Conservation (phyloP, 1,140 invertebrate genomes). For the Spodoptera litura region DNA sequence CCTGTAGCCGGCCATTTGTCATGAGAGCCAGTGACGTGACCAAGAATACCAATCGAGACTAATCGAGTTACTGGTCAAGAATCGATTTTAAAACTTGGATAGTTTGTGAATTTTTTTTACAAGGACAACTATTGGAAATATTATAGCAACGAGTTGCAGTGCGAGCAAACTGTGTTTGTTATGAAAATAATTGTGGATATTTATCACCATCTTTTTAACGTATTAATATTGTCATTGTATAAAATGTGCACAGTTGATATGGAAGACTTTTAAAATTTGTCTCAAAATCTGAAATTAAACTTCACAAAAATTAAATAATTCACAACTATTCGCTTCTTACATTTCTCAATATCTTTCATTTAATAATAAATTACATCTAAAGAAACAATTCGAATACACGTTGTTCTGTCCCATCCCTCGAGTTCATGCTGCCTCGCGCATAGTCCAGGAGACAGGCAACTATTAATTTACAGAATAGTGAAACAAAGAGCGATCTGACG, state of each 20-base stretch:
- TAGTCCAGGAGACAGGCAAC: constrained; percentile 49
- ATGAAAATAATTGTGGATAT: not conserved
- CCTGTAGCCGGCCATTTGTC: constrained; percentile 77
- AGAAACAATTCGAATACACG: constrained; percentile 19
- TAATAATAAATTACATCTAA: too few relatives aligned
- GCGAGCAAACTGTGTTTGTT: too few relatives aligned
- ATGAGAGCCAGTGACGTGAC: constrained; percentile 53
- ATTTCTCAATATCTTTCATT: not conserved
- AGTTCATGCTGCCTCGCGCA: constrained; percentile 33
- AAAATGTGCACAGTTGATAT: too few relatives aligned
- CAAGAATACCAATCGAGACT: not conserved
- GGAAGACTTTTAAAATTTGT: too few relatives aligned
- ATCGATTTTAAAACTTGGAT: not conserved
- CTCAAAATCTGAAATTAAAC: too few relatives aligned
- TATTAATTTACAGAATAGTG: constrained; percentile 45
- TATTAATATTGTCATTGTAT: too few relatives aligned
- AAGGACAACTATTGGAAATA: too few relatives aligned
- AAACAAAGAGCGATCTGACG: constrained; percentile 39
- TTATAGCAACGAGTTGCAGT: too few relatives aligned
- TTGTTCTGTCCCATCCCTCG: constrained; percentile 14
- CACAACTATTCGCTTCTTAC: too few relatives aligned
- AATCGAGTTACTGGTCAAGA: not conserved
- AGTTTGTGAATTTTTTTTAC: not conserved
- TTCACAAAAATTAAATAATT: too few relatives aligned
- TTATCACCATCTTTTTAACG: too few relatives aligned